These are phyloP conservation scores for Eriocheir sinensis DNA, from an alignment of 1,140 invertebrate species.

Conservation along the genomic window DNA sequence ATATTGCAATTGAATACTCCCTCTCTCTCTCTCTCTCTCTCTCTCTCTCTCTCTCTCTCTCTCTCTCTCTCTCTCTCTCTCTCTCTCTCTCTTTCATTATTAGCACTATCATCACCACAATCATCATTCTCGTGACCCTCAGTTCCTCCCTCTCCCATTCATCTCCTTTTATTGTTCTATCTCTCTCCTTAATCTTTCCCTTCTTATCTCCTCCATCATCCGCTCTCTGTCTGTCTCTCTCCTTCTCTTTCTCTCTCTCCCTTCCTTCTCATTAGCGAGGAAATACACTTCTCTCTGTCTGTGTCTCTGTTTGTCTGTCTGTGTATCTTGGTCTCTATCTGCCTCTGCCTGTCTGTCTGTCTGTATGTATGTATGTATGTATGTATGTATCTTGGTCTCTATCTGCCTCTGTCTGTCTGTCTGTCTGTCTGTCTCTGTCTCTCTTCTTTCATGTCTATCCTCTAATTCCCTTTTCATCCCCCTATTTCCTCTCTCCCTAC, in stretches of 20 bases:
- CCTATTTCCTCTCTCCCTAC: neutral
- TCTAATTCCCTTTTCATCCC: neutral
- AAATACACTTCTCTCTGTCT: no score
- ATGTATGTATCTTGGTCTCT: slow-evolving; percentile 31
- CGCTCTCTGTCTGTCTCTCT: no score
- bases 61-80: slow-evolving; percentile 31
- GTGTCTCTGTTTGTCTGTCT: no score
- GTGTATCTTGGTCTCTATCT: no score
- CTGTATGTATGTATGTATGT: neutral
- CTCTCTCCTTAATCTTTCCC: neutral
- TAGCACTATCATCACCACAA: no score
- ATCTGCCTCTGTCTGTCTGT: neutral
- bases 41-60: slow-evolving; percentile 26
- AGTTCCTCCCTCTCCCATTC: neutral
- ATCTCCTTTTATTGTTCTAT: neutral
- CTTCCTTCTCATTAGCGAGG: no score
- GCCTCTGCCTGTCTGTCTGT: no score
- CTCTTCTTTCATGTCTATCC: neutral
- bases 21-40: slow-evolving; percentile 50
- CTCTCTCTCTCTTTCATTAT: slow-evolving; percentile 47
- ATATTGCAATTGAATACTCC: neutral
- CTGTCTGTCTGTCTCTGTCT: slow-evolving; percentile 36
- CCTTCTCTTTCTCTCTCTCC: no score
- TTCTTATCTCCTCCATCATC: no score
- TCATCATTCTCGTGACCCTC: no score